Evolutionary conservation across 2,888 invertebrate species (phyloP), one percentile per base, ranked within the genome.

Genomic region (Parapristionchus giblindavisi): DNA sequence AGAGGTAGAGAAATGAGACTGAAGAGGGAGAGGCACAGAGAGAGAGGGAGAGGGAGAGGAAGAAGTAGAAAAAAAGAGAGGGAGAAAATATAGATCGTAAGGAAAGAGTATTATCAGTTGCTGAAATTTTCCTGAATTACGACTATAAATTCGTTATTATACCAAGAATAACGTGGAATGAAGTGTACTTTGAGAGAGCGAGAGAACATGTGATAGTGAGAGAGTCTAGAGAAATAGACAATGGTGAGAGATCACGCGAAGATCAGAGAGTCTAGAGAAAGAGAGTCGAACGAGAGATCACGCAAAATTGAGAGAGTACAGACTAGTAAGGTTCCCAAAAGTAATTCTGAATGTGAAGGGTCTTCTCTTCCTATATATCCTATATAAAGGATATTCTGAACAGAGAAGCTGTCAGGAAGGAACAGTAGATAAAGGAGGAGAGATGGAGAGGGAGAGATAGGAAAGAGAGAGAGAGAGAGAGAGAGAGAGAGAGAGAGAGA

Each of bases 271-370:
- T n/a, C n/a, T n/a, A n/a, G n/a, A n/a, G n/a, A n/a, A n/a, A n/a
- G n/a, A n/a, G n/a, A n/a, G n/a, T n/a, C n/a, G n/a, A n/a, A 14
- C 54, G 6, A 54, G 54, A 54, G 54, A 54, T 11, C 54, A 54
- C 14, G 54, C 24, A n/a, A 54, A 2, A 2, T 54, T 3, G 17
- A 54, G 54, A 54, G 54, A 54, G 54, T 54, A 24, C n/a, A n/a
- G n/a, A n/a, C n/a, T n/a, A n/a, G n/a, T 83, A 84, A 75, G 83
- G 97, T 66, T 96, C 96, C 91, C 92, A 98, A 81, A 99, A 99
- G 90, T 97, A 97, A 84, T 99, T 99, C 90, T 91, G 98, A 89
- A 96, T 98, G 90, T 92, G 98, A 85, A 99, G 98, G 52, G 98
- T 98, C 52, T 99, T 99, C 91, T 96, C n/a, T n/a, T n/a, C n/a